A percentile compares a stretch with the other conserved stretches of the same genome.
Conservation (phyloP, 1,140 invertebrate genomes). For the Heliconius himera region DNA sequence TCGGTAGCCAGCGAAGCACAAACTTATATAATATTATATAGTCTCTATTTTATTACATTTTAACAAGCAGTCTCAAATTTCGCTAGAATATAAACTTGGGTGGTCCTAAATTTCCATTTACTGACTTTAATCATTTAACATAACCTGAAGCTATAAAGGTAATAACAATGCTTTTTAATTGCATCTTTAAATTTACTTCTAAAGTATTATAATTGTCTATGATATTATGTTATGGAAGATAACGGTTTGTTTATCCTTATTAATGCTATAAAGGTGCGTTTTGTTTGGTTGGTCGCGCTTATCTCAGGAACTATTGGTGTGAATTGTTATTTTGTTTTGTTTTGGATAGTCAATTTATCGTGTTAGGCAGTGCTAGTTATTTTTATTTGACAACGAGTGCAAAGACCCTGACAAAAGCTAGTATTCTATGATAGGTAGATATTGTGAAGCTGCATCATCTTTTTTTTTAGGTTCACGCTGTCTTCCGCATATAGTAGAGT, state of each 20-base stretch:
- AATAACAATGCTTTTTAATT: conserved; percentile 7
- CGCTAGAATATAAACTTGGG: neutral
- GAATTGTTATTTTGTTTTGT: too few relatives aligned
- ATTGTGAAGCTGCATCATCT: too few relatives aligned
- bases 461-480: neutral
- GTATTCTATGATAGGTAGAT: too few relatives aligned
- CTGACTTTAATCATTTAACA: conserved; percentile 3
- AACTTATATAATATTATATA: neutral
- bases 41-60: conserved; percentile 1
- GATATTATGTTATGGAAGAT: neutral
- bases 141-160: neutral
- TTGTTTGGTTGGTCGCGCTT: too few relatives aligned
- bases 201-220: neutral
- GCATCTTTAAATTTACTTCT: neutral
- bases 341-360: too few relatives aligned
- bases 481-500: neutral
- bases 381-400: too few relatives aligned
- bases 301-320: too few relatives aligned
- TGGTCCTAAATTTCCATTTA: conserved; percentile 4
- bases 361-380: too few relatives aligned
- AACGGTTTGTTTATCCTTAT: neutral
- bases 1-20: neutral
- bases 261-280: too few relatives aligned
- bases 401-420: too few relatives aligned
- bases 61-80: conserved; percentile 11